A percentile compares a stretch with the other conserved stretches of the same genome.
phyloP scores from a whole-genome alignment of 2,888 invertebrate species.

The Trichopria drosophilae region DNA sequence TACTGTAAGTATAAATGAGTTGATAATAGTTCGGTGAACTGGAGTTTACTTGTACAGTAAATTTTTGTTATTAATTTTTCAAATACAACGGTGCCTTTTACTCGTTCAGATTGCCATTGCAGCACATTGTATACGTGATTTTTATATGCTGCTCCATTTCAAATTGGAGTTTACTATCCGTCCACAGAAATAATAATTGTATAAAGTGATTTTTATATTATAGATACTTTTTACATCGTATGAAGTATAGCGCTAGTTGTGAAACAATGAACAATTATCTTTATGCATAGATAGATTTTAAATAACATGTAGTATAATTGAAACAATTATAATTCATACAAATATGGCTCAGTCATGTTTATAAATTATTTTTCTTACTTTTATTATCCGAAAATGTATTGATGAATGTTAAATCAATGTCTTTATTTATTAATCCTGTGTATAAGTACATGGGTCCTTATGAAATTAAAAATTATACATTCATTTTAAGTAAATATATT shows the following conservation, averaged over 20 bases:
- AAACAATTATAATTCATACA: not conserved
- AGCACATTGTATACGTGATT: no score
- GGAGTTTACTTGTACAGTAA: no score
- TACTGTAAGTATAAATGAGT: no score
- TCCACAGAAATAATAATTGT: not conserved
- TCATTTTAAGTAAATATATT: no score
- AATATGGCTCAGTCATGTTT: not conserved
- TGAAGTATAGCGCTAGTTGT: no score
- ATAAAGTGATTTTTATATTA: not conserved
- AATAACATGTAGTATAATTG: not conserved
- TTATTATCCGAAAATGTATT: not conserved
- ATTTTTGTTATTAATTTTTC: conserved; percentile 6
- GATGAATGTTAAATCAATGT: no score
- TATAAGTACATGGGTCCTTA: no score
- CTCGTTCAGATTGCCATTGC: conserved; percentile 16
- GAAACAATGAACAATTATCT: not conserved
- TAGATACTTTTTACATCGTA: not conserved
- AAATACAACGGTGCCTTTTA: conserved; percentile 10
- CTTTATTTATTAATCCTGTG: no score
- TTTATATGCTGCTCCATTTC: not conserved
- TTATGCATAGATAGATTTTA: not conserved
- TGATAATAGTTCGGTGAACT: no score
- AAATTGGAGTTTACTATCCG: not conserved
- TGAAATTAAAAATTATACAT: no score
- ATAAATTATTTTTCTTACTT: not conserved